Evolutionary conservation across 2,113 vertebrate genomes (phyloP).

Genomic region (Sinocyclocheilus anshuiensis): DNA sequence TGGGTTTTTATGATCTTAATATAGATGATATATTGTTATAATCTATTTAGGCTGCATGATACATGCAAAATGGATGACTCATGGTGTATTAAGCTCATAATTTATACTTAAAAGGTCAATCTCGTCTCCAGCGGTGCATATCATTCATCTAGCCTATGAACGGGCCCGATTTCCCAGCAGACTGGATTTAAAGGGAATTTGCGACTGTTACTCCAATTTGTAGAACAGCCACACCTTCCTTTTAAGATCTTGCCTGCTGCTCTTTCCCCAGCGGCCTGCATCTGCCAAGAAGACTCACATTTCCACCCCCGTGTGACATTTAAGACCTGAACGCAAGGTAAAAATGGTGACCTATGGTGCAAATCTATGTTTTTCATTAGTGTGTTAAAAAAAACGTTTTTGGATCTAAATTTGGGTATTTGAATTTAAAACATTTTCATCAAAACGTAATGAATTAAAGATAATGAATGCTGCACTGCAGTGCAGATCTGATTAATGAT

Average conservation of each 20-base stretch:
- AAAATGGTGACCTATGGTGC: background rate
- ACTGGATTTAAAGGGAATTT: slow-evolving; percentile 89
- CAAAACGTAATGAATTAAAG: background rate
- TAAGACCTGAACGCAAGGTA: slow-evolving; percentile 12
- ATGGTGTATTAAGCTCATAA: background rate
- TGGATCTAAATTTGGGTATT: background rate
- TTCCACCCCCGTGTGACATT: background rate
- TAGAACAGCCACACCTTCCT: slow-evolving; percentile 86
- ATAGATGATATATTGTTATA: background rate
- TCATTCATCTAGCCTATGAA: slow-evolving; percentile 50
- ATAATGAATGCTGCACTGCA: background rate
- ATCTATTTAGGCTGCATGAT: background rate
- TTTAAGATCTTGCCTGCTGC: slow-evolving; percentile 88
- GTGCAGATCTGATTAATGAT: slow-evolving; percentile 8
- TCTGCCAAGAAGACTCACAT: slow-evolving; percentile 18
- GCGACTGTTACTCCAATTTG: slow-evolving; percentile 83
- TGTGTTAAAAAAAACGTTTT: background rate
- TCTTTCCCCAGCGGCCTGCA: slow-evolving; percentile 70
- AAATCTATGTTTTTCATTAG: background rate
- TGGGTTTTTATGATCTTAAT: background rate
- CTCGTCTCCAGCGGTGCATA: background rate
- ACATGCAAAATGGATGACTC: background rate
- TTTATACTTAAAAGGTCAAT: background rate
- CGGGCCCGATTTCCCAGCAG: slow-evolving; percentile 76
- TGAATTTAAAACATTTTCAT: slow-evolving; percentile 17